Percentiles rank a stretch among this genome's conserved stretches.
phyloP scores from a whole-genome alignment of 1,140 invertebrate species.

The Anastrepha obliqua region DNA sequence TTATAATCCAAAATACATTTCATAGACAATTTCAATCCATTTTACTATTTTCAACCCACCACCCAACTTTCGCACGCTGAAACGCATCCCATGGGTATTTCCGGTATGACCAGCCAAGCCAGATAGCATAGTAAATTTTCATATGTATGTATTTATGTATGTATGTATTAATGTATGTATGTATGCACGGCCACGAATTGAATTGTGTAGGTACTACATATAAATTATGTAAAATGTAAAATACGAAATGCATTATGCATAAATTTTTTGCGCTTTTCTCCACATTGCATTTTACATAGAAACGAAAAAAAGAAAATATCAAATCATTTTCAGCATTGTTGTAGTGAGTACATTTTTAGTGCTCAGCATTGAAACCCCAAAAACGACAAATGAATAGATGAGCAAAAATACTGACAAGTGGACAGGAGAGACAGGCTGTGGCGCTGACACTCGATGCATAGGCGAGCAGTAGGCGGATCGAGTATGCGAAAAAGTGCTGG shows the following conservation, averaged over 20 bases:
- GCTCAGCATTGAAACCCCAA: neutral
- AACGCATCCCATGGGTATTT: neutral
- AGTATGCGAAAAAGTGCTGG: too few relatives aligned
- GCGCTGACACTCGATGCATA: neutral
- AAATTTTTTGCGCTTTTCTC: conserved; percentile 14
- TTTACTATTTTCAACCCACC: neutral
- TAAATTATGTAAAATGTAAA: conserved; percentile 35
- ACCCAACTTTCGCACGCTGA: neutral
- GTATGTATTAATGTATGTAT: neutral
- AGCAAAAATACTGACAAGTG: neutral
- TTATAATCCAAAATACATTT: neutral
- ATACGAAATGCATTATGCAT: conserved; percentile 41
- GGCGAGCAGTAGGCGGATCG: neutral
- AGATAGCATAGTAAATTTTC: neutral
- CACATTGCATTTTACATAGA: neutral
- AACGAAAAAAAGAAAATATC: neutral
- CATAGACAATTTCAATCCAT: neutral
- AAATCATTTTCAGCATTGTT: conserved; percentile 20
- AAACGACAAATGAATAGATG: neutral
- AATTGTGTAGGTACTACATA: neutral
- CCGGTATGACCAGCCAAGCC: neutral
- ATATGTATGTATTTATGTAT: neutral
- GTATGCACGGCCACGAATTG: too few relatives aligned
- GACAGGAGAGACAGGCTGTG: neutral
- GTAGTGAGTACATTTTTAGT: conserved; percentile 1